Evolutionary conservation across 23 tunicate genomes (phyloP).

Genomic region (Ascidia mentula): DNA sequence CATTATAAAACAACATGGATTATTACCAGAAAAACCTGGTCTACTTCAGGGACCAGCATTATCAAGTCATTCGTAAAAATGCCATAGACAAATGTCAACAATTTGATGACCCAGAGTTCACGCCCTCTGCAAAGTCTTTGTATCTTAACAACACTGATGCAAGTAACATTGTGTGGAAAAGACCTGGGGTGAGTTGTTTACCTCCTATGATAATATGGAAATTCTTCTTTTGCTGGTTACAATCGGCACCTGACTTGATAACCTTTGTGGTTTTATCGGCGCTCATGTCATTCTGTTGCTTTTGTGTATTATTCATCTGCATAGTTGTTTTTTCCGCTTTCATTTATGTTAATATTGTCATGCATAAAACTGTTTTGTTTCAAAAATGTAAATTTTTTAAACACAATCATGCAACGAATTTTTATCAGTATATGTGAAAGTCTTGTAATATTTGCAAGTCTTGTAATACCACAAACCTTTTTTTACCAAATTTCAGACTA

Average conservation of each 20-base stretch:
- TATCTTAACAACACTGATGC: constrained; percentile 13
- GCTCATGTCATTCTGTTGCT: too few relatives aligned
- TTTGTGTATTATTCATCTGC: too few relatives aligned
- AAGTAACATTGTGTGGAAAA: constrained; percentile 44
- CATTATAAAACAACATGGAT: constrained; percentile 35
- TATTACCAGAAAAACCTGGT: constrained; percentile 19
- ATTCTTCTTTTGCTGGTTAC: not conserved
- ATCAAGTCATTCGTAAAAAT: constrained; percentile 23
- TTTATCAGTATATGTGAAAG: too few relatives aligned
- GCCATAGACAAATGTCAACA: constrained; percentile 15
- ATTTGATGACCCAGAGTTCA: constrained; percentile 60
- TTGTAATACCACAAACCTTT: too few relatives aligned
- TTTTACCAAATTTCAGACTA: too few relatives aligned
- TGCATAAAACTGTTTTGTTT: too few relatives aligned
- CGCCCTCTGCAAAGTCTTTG: constrained; percentile 31
- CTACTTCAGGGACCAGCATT: constrained; percentile 29
- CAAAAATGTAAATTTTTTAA: constrained; percentile 1
- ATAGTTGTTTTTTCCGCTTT: too few relatives aligned
- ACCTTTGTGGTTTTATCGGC: too few relatives aligned
- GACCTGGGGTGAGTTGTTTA: constrained; percentile 44
- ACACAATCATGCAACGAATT: not conserved
- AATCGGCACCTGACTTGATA: too few relatives aligned
- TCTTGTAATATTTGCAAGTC: too few relatives aligned
- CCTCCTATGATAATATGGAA: too few relatives aligned
- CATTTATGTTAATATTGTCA: too few relatives aligned